phyloP scores from a whole-genome alignment of 2,113 vertebrate genomes.

The Xenopus borealis region DNA sequence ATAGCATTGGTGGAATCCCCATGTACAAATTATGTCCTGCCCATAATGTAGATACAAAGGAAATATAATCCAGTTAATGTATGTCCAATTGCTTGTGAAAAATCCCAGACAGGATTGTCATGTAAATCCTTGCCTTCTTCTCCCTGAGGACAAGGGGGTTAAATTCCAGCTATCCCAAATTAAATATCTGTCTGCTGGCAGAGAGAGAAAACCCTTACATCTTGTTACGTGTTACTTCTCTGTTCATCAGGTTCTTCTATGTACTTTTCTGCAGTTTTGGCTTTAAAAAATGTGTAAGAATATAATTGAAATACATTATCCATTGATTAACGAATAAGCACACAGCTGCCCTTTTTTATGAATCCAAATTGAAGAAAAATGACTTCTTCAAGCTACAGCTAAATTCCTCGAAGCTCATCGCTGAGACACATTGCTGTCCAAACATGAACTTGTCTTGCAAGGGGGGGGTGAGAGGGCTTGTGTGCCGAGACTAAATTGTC shows the following conservation, averaged over 20 bases:
- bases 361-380: constrained; percentile 17
- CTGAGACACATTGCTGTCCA: constrained; percentile 24
- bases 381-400: constrained; percentile 23
- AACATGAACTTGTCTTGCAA: constrained; percentile 23
- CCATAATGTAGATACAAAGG: too few relatives aligned
- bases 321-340: background rate
- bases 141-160: background rate
- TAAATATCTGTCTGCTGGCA: constrained; percentile 35
- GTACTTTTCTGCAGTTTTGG: constrained; percentile 11
- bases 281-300: constrained; percentile 8
- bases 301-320: constrained; percentile 20
- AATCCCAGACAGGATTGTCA: too few relatives aligned
- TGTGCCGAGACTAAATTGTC: constrained; percentile 3
- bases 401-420: constrained; percentile 33
- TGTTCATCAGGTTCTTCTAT: constrained; percentile 23
- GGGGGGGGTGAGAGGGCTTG: background rate
- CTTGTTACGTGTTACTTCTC: background rate
- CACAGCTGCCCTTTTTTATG: constrained; percentile 6
- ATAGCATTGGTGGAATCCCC: too few relatives aligned
- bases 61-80: too few relatives aligned
- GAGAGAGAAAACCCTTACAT: constrained; percentile 3
- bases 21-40: too few relatives aligned
- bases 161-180: constrained; percentile 15
- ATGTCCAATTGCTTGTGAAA: too few relatives aligned
- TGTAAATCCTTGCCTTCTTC: too few relatives aligned